Evolutionary conservation across 2,797 vertebrate genomes (phyloP), one percentile per base, ranked within the genome.

Genomic region (Amphiprion clarkii): DNA sequence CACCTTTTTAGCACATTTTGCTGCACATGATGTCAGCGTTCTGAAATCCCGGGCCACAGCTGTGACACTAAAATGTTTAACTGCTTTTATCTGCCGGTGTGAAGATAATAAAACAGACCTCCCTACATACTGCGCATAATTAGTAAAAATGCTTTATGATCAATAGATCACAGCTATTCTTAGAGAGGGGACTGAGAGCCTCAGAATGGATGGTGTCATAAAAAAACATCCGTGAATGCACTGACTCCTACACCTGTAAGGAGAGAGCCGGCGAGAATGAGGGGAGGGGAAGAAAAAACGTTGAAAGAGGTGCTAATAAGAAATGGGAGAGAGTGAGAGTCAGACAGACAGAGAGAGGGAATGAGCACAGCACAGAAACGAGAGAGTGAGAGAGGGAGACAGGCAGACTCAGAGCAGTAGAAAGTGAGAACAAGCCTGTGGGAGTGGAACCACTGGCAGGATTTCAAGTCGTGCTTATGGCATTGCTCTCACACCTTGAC

Each of bases 401-500:
- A 10, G 54, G 58, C 48, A 74, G 68, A 19, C 68, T 67, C 25
- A 54, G 64, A 78, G 54, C 16, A 71, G 69, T 13, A 63, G 53
- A 48, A 81, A 74, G 74, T 69, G 78, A 76, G 71, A 79, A 74
- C 19, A 14, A 71, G 74, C 82, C 81, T 72, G 64, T 52, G 77
- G 84, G 89, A 90, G 67, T 80, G 71, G 55, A 74, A 71, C 64
- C 79, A 69, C 72, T 31, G 4, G 66, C 78, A 80, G 82, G 89
- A 88, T 92, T 85, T 90, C 81, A 90, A 91, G 76, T 86, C 53
- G 25, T 71, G 60, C 75, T 81, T 75, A 58, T 61, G 73, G 68
- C 72, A 40, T 76, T 81, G 79, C 86, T 85, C 80, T 86, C 65
- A 85, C 83, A 89, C 90, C 84, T 91, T 92, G 84, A 91, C 90